A percentile compares a stretch with the other conserved stretches of the same genome.
Conservation (phyloP, 2,888 invertebrate species). For the Patella caerulea region DNA sequence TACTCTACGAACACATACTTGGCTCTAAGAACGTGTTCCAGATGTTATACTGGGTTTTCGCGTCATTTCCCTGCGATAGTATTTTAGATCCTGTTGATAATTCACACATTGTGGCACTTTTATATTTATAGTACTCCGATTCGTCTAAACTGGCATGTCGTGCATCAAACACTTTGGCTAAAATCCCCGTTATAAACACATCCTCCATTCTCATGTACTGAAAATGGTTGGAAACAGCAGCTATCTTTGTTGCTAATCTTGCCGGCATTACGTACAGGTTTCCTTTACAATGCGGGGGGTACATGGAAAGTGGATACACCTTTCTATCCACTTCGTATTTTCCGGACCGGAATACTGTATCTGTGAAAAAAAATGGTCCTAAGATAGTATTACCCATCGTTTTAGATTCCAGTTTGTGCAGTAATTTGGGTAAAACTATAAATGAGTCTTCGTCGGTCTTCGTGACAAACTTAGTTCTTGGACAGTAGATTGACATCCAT, state of each 20-base stretch:
- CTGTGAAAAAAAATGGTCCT: conserved; percentile 39
- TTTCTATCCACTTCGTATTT: conserved; percentile 42
- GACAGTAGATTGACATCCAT: not conserved
- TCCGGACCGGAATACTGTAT: conserved; percentile 32
- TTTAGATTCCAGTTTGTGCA: conserved; percentile 18
- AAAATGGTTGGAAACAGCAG: conserved; percentile 45
- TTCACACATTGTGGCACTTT: too few species aligned
- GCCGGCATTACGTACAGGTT: conserved; percentile 52
- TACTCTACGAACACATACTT: too few species aligned
- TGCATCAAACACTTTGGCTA: conserved; percentile 46
- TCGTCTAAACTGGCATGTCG: conserved; percentile 21
- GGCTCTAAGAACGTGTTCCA: too few species aligned
- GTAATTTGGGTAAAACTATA: conserved; percentile 22
- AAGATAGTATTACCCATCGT: conserved; percentile 31
- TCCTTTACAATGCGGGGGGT: conserved; percentile 50
- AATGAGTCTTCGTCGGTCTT: conserved; percentile 28
- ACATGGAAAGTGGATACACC: conserved; percentile 41
- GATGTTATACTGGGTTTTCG: too few species aligned
- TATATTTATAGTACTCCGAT: too few species aligned
- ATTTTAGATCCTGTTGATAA: too few species aligned
- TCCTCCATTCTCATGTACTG: conserved; percentile 56
- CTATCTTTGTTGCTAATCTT: conserved; percentile 39
- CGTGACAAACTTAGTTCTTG: not conserved
- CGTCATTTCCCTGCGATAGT: too few species aligned
- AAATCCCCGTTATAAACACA: conserved; percentile 55